Percentiles rank a stretch among this genome's conserved stretches.
Conservation (phyloP, 2,113 vertebrate genomes). For the Dryoscopus gambensis region DNA sequence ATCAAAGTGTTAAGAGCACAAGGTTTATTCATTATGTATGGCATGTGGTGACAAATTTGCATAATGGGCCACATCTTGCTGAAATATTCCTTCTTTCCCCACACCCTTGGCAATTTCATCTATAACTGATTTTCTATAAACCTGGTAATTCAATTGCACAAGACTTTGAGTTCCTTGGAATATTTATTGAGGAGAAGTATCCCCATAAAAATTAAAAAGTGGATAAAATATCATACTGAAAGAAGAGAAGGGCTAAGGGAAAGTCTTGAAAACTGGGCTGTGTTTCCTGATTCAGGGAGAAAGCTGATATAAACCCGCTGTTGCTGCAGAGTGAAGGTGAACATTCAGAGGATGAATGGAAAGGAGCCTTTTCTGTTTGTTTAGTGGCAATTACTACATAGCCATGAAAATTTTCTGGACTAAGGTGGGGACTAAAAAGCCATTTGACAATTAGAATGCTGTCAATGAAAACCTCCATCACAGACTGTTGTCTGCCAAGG, state of each 20-base stretch:
- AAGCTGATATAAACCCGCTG: background rate
- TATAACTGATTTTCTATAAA: background rate
- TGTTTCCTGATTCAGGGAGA: constrained; percentile 8
- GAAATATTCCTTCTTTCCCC: background rate
- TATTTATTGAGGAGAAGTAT: background rate
- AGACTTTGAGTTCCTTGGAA: background rate
- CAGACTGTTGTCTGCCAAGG: background rate
- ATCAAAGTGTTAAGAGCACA: constrained; percentile 71
- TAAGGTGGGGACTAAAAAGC: background rate
- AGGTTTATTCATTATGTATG: constrained; percentile 65
- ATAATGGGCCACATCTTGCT: constrained; percentile 40
- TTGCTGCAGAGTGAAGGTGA: background rate
- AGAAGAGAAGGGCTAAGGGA: background rate
- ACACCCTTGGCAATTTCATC: background rate
- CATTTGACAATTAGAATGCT: background rate
- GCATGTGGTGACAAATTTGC: constrained; percentile 51
- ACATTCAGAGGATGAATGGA: background rate
- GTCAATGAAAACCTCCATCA: background rate
- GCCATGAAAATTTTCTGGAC: background rate
- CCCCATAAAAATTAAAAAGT: background rate
- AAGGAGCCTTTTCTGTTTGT: background rate
- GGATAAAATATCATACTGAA: background rate
- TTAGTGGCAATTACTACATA: background rate
- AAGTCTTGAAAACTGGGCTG: background rate
- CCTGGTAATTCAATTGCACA: background rate